A percentile compares a stretch with the other conserved stretches of the same genome.
Evolutionary conservation across 2,888 invertebrate genomes (phyloP).

Genomic region (Diachrysia chrysitis): DNA sequence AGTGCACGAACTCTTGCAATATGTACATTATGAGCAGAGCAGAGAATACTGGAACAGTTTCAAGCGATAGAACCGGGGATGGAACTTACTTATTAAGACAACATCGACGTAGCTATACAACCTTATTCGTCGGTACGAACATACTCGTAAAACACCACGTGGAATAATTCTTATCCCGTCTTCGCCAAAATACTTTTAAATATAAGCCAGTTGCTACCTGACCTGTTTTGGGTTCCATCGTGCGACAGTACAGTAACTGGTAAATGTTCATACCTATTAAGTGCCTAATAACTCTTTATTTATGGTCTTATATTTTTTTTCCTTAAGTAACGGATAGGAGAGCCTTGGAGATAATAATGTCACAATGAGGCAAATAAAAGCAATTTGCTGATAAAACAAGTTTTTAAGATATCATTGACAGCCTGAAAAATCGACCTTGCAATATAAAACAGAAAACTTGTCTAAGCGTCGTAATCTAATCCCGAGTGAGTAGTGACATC

Average conservation of each 20-base stretch:
- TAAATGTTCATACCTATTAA: background rate
- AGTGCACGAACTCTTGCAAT: conserved; percentile 45
- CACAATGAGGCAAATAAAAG: background rate
- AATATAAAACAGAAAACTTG: conserved; percentile 10
- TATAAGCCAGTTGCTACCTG: background rate
- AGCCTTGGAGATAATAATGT: background rate
- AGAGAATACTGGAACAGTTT: conserved; percentile 25
- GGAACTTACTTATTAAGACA: conserved; percentile 14
- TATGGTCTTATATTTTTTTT: background rate
- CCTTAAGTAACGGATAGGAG: background rate
- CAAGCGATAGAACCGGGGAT: conserved; percentile 7
- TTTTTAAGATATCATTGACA: background rate
- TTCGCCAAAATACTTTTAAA: background rate
- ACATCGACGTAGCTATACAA: background rate
- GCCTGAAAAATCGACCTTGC: conserved; percentile 24
- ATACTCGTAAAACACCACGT: conserved; percentile 3
- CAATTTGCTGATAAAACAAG: background rate
- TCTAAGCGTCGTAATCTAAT: conserved; percentile 12
- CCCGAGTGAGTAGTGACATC: conserved; percentile 12
- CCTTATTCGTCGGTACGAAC: background rate
- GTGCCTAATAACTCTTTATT: too few relatives aligned
- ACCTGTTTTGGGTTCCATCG: background rate
- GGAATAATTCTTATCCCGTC: background rate
- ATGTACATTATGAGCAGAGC: conserved; percentile 28
- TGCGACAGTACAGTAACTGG: background rate